Percentiles rank a stretch among this genome's conserved stretches.
Conservation (phyloP, 2,888 invertebrate species). For the Crematogaster levior region DNA sequence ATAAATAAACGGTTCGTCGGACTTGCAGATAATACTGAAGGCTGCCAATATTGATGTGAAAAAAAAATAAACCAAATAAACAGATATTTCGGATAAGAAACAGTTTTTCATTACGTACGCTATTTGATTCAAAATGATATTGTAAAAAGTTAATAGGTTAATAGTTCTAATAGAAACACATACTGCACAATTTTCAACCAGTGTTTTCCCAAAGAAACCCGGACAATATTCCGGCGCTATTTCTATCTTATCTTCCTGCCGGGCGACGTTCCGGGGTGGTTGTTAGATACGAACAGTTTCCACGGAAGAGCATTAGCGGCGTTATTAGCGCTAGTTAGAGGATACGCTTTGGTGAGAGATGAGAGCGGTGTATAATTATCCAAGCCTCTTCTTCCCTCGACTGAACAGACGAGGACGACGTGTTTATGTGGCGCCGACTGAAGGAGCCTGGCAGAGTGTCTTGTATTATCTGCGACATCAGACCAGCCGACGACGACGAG, state of each 20-base stretch:
- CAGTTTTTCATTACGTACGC: background rate
- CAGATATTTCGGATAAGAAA: background rate
- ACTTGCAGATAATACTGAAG: background rate
- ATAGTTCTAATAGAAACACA: conserved; percentile 35
- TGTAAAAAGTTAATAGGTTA: conserved; percentile 32
- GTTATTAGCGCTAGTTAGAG: conserved; percentile 83
- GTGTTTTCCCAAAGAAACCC: conserved; percentile 54
- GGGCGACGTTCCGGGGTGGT: conserved; percentile 64
- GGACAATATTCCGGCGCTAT: conserved; percentile 61
- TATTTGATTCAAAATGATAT: background rate
- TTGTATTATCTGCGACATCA: conserved; percentile 60
- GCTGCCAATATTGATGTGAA: background rate
- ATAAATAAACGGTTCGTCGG: background rate
- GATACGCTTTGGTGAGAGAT: conserved; percentile 79
- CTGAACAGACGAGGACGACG: conserved; percentile 70
- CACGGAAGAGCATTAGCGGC: conserved; percentile 81
- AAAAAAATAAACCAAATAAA: background rate
- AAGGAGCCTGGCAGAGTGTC: conserved; percentile 59
- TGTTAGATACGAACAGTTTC: conserved; percentile 80
- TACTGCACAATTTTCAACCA: conserved; percentile 37
- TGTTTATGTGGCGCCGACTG: conserved; percentile 74
- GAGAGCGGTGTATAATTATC: conserved; percentile 81
- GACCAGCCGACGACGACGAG: conserved; percentile 59
- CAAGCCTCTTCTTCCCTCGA: conserved; percentile 60
- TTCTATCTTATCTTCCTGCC: conserved; percentile 68